Evolutionary conservation across 1,140 invertebrate species (phyloP).

Genomic region (Drosophila ficusphila): DNA sequence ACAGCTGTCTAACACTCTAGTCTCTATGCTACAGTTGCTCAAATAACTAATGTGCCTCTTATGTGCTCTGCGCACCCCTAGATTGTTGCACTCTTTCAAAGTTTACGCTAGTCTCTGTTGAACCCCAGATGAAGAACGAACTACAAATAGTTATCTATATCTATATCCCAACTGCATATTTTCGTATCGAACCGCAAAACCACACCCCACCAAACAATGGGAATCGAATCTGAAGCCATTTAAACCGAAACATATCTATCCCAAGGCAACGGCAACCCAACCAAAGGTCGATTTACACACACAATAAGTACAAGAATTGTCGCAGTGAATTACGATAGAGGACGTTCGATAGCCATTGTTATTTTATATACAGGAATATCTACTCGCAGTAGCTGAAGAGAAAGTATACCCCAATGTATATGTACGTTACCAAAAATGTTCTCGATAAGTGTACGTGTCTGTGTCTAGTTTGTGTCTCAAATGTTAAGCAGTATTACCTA

Average conservation of each 20-base stretch:
- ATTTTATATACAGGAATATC: slow-evolving; percentile 62
- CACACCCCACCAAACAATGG: slow-evolving; percentile 45
- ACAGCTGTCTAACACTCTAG: slow-evolving; percentile 52
- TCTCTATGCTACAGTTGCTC: slow-evolving; percentile 54
- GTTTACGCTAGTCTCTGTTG: slow-evolving; percentile 65
- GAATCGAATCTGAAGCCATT: slow-evolving; percentile 33
- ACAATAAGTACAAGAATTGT: slow-evolving; percentile 64
- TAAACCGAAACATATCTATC: slow-evolving; percentile 74
- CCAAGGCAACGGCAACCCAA: slow-evolving; percentile 55
- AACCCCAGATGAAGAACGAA: slow-evolving; percentile 9
- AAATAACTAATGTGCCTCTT: slow-evolving; percentile 75
- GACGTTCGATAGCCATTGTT: slow-evolving; percentile 50
- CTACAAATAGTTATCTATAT: slow-evolving; percentile 4
- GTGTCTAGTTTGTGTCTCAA: slow-evolving; percentile 62
- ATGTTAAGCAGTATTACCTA: slow-evolving; percentile 69
- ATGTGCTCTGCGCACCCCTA: slow-evolving; percentile 46
- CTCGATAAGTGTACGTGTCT: slow-evolving; percentile 38
- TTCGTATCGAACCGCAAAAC: slow-evolving; percentile 29
- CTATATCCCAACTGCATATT: slow-evolving; percentile 33
- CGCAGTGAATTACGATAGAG: slow-evolving; percentile 13
- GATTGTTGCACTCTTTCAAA: slow-evolving; percentile 72
- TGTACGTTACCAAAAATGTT: slow-evolving; percentile 26
- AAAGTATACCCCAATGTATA: slow-evolving; percentile 25
- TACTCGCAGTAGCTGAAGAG: slow-evolving; percentile 18
- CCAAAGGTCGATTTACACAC: slow-evolving; percentile 41